Evolutionary conservation across 2,888 invertebrate genomes (phyloP).

Genomic region (Bembecia ichneumoniformis): DNA sequence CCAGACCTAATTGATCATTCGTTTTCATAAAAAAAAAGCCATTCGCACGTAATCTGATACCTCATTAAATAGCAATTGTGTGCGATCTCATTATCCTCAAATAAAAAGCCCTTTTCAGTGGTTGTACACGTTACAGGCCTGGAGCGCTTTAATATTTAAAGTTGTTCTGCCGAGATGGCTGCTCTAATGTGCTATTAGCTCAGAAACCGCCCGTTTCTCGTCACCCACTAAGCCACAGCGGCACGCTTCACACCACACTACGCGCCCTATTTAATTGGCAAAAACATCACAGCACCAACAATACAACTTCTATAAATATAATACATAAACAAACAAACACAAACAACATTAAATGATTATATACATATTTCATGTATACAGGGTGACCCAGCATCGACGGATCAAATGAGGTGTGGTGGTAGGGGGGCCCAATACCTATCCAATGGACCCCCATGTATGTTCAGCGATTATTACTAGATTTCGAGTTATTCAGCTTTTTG

Average conservation of each 20-base stretch:
- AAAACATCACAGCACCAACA: background rate
- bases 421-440: too few species aligned
- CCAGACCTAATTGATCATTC: too few species aligned
- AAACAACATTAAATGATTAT: too few species aligned
- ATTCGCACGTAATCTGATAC: slow-evolving; percentile 49
- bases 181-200: slow-evolving; percentile 58
- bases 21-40: slow-evolving; percentile 19
- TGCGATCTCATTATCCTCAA: slow-evolving; percentile 51
- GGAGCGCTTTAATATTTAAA: slow-evolving; percentile 55
- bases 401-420: too few species aligned
- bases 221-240: slow-evolving; percentile 7
- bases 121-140: slow-evolving; percentile 26
- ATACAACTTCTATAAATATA: too few species aligned
- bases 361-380: too few species aligned
- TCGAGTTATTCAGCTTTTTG: too few species aligned
- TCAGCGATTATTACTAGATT: too few species aligned
- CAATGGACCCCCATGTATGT: too few species aligned
- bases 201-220: slow-evolving; percentile 35
- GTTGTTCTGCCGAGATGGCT: slow-evolving; percentile 39
- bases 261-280: background rate
- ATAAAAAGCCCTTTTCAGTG: slow-evolving; percentile 50
- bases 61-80: slow-evolving; percentile 41
- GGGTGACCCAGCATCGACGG: too few species aligned
- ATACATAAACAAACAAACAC: too few species aligned
- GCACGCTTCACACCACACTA: background rate